Base-by-base conservation (phyloP, 2,797 vertebrate species). In the Eulemur rubriventer region DNA sequence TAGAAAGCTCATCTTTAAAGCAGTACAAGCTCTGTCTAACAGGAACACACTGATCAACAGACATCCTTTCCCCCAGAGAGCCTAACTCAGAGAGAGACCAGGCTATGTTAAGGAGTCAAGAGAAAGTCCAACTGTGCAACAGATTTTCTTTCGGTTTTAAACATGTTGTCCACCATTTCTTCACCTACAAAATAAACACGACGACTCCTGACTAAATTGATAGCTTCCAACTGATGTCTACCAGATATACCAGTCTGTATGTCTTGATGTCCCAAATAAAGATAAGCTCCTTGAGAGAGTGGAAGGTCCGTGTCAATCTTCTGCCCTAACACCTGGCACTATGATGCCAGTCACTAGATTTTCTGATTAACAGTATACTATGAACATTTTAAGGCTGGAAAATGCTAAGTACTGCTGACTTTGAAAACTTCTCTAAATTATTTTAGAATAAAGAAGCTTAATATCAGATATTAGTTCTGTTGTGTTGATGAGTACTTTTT, bases 321-420 rank as follows among this genome's bases (percentile, higher is more conserved):
- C 30, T 55, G 35, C 63, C 35, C n/a, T 72, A 55, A 70, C 6
- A 69, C 22, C n/a, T 65, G 46, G 57, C 73, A 70, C 30, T 86
- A 30, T 33, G 61, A 89, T 10, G 69, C 17, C 55, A 24, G 38
- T 69, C 41, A 89, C 1, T 4, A 69, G 67, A 46, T 30, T 81
- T 94, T 55, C 33, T 86, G 28, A 94, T 11, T 59, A 93, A 88
- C 0, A 93, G 61, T 50, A 93, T 11, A 87, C 16, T 76, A 4
- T 14, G n/a, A 90, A 69, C 41, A 63, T 33, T 86, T 92, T 91
- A 79, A 84, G 76, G 57, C 35, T 79, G 65, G 79, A 95, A 96
- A 92, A 90, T 59, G 78, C n/a, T 89, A 85, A 84, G 26, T 57
- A 92, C 0, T 65, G 41, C 28, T 81, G 48, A 87, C 61, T 87